These are phyloP conservation scores for Ormyrus nitidulus DNA, from an alignment of 2,888 invertebrate species.

Conservation along the genomic window DNA sequence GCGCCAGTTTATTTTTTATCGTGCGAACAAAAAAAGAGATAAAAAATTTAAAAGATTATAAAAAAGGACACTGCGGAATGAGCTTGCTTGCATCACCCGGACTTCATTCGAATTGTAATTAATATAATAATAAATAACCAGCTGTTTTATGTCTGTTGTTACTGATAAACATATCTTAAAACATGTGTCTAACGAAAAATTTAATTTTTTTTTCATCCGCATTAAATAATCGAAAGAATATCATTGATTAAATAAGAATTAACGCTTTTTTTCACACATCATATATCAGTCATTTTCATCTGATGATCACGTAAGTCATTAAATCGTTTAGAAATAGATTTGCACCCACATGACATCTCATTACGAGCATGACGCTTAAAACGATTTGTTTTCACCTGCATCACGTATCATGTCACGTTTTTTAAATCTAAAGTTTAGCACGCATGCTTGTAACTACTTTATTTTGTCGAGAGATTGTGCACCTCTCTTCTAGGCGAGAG, in stretches of 20 bases:
- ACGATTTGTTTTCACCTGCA: conserved; percentile 23
- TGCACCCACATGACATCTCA: conserved; percentile 6
- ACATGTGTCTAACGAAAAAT: no score
- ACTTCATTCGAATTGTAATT: background rate
- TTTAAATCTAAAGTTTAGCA: no score
- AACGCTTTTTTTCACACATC: conserved; percentile 24
- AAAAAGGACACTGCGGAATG: conserved; percentile 30
- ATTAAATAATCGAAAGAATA: conserved; percentile 11
- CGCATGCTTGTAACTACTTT: background rate
- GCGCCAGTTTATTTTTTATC: background rate
- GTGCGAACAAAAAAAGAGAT: background rate
- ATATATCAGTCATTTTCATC: conserved; percentile 30
- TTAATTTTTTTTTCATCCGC: background rate
- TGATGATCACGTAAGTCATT: conserved; percentile 51
- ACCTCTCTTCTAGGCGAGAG: no score
- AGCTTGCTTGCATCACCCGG: conserved; percentile 31
- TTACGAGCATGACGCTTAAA: conserved; percentile 40
- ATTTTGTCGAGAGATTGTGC: background rate
- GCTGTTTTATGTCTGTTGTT: conserved; percentile 4
- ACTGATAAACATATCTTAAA: background rate
- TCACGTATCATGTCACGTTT: conserved; percentile 14
- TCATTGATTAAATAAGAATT: conserved; percentile 1
- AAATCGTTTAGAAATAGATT: background rate
- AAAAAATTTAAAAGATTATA: background rate
- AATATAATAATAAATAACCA: conserved; percentile 27